Percentiles rank a stretch among this genome's conserved stretches.
These are phyloP conservation scores for Oreocharis arfaki DNA, from an alignment of 2,113 vertebrate species.

Conservation along the genomic window DNA sequence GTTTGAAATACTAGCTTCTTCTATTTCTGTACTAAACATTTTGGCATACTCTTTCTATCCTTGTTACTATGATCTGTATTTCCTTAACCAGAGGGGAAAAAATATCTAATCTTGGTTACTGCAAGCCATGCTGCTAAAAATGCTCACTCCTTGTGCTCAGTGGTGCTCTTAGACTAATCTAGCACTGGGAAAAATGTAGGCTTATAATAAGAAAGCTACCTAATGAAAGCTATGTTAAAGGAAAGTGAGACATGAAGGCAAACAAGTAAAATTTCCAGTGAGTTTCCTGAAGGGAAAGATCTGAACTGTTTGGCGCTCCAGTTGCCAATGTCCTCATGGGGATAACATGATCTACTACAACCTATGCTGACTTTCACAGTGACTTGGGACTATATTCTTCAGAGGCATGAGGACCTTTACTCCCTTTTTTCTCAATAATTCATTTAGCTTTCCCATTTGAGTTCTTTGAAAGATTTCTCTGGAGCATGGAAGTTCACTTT, in stretches of 20 bases:
- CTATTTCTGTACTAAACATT: neutral
- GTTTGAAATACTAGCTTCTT: neutral
- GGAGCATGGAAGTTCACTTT: neutral
- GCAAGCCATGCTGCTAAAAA: neutral
- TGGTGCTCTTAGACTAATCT: neutral
- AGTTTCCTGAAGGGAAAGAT: neutral
- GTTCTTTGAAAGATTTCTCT: neutral
- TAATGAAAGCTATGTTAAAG: neutral
- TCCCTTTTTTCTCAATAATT: neutral
- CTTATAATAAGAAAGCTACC: neutral
- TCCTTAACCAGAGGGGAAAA: neutral
- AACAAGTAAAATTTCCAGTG: neutral
- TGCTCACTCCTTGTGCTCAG: neutral
- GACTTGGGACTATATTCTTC: neutral
- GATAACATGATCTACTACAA: neutral
- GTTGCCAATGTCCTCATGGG: neutral
- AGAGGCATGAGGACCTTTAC: neutral
- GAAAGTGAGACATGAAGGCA: neutral
- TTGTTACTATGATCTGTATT: slow-evolving; percentile 5
- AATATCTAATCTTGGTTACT: neutral
- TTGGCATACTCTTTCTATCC: neutral
- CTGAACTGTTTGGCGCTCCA: accelerated
- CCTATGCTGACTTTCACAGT: neutral
- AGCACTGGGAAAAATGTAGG: neutral
- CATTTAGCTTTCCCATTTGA: neutral